Evolutionary conservation across 2,888 invertebrate species (phyloP).

Genomic region (Eupithecia inturbata): DNA sequence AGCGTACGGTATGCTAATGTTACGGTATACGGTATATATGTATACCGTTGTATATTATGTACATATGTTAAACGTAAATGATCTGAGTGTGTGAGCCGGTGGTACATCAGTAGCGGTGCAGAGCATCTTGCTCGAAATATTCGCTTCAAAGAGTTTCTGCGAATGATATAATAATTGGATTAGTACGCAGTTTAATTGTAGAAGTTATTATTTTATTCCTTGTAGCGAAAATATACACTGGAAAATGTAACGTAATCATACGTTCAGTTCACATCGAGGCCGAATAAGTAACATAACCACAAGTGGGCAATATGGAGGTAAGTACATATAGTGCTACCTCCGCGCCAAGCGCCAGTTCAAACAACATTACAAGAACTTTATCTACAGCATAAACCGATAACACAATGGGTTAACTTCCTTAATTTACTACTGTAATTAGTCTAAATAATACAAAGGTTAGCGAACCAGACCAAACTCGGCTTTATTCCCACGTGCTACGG

Average conservation of each 20-base stretch:
- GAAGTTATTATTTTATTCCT: not conserved
- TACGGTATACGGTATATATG: too few relatives aligned
- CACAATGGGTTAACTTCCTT: conserved; percentile 51
- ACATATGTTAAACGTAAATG: not conserved
- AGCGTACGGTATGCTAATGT: not conserved
- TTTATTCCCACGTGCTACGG: conserved; percentile 8
- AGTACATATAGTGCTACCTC: not conserved
- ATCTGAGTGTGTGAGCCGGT: not conserved
- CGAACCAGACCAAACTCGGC: conserved; percentile 15
- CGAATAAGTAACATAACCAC: not conserved
- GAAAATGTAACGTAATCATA: not conserved
- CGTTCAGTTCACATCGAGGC: not conserved
- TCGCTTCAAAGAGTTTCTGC: not conserved
- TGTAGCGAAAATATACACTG: not conserved
- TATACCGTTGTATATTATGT: too few relatives aligned
- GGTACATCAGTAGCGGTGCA: not conserved
- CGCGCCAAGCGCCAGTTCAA: conserved; percentile 23
- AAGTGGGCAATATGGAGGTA: not conserved
- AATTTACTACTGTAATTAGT: conserved; percentile 57
- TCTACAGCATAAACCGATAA: conserved; percentile 53
- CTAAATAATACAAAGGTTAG: conserved; percentile 46
- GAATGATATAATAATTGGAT: not conserved
- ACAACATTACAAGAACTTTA: conserved; percentile 39
- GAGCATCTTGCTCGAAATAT: not conserved
- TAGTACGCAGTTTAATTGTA: not conserved